Evolutionary conservation across 2,113 vertebrate species (phyloP).

Genomic region (Anhinga anhinga): DNA sequence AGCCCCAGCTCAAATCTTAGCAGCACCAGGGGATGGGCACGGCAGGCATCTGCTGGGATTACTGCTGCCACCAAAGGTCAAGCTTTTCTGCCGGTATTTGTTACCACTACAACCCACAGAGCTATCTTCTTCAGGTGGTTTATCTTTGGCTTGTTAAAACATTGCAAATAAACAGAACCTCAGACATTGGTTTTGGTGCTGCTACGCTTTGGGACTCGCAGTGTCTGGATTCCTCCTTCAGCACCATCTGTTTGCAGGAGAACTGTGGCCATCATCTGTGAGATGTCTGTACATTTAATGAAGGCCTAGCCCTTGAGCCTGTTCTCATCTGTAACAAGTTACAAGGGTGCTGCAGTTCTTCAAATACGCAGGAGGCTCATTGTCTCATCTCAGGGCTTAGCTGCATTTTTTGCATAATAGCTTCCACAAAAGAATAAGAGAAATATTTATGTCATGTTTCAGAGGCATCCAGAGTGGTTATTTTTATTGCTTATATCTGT

Average conservation of each 20-base stretch:
- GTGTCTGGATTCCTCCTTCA: not conserved
- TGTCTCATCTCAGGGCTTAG: not conserved
- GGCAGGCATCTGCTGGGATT: not conserved
- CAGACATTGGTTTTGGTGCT: not conserved
- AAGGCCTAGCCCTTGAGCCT: not conserved
- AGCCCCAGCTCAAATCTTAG: not conserved
- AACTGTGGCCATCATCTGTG: not conserved
- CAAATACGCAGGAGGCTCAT: not conserved
- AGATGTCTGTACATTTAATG: not conserved
- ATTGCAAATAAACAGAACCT: not conserved
- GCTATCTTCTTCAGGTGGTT: not conserved
- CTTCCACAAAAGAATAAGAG: conserved; percentile 26
- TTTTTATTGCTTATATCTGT: conserved; percentile 28
- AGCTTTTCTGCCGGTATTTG: not conserved
- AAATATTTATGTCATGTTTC: not conserved
- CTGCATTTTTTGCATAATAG: conserved; percentile 3
- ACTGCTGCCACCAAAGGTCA: not conserved
- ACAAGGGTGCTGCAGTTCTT: not conserved
- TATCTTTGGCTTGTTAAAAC: not conserved
- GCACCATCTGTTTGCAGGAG: not conserved
- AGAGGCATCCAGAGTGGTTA: conserved; percentile 2
- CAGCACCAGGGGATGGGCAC: not conserved
- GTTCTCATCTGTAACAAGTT: not conserved
- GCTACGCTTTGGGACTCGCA: rapidly evolving
- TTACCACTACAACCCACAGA: not conserved